Base-by-base conservation (phyloP, 1,140 invertebrate genomes). In the Lordiphosa clarofinis region DNA sequence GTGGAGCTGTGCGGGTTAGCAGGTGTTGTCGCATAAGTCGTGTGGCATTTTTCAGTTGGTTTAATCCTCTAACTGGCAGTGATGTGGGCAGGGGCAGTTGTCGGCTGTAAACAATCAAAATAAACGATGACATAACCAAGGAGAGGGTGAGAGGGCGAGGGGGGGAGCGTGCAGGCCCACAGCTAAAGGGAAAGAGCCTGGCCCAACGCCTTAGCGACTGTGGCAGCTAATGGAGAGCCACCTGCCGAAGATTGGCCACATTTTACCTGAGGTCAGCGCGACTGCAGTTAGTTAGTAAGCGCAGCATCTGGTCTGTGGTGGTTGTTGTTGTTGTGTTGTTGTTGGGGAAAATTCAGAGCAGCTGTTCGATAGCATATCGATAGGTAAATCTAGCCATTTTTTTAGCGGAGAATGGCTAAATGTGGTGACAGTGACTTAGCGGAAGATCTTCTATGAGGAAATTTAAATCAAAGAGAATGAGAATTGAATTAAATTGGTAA, bases 61-160 rank as follows among this genome's bases (percentile, higher is more conserved):
- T 10, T 11, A 7, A n/a, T 48, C 10, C 50, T 55, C 42, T 21
- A 44, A 37, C n/a, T 44, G 47, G 33, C 46, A 48, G 60, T 19
- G 62, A 43, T 54, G 55, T 53, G 61, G 72, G 43, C 60, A 87
- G 56, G 44, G 72, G 43, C 60, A 87, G 56, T 42, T 69, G 63
- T 49, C 73, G 76, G 43, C 86, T 88, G 33, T 10, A 40, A 39
- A 13, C 35, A 44, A 39, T 6, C n/a, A 42, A 28, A 8, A 37
- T 54, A 24, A 49, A 56, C 11, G 72, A 73, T 84, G 78, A 84
- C 78, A 84, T 84, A 84, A 84, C 64, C 57, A 44, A 40, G 42
- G 49, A 3, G 19, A 19, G 44, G 24, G 4, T 15, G 15, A 43
- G 0, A 33, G 44, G 33, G 8, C 1, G 15, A 15, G 31, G 33